These are phyloP conservation scores for Atherinomorus stipes DNA, from an alignment of 2,113 vertebrate species.

Conservation along the genomic window DNA sequence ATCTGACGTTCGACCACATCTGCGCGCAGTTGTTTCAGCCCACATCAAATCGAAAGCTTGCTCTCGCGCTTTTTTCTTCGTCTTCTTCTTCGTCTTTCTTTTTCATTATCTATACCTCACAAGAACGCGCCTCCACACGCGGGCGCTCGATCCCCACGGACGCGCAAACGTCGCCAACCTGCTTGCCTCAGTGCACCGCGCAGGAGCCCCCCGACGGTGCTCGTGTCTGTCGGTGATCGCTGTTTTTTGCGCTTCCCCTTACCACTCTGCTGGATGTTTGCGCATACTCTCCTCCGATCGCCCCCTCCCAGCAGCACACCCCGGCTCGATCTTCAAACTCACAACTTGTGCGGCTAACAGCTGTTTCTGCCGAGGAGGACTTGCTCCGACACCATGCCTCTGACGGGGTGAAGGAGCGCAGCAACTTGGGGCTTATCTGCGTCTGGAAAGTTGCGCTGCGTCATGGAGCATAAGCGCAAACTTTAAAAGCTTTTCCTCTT, in stretches of 20 bases:
- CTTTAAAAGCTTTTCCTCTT: conserved; percentile 48
- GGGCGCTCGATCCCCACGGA: conserved; percentile 41
- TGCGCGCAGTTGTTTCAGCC: conserved; percentile 42
- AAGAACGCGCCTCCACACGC: conserved; percentile 20
- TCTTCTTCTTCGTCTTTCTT: not conserved
- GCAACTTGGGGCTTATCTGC: conserved; percentile 8
- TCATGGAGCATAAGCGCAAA: conserved; percentile 61
- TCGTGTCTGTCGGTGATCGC: conserved; percentile 31
- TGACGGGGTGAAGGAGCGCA: not conserved
- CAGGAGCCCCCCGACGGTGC: conserved; percentile 49
- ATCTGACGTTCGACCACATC: conserved; percentile 31
- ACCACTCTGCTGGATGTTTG: conserved; percentile 62
- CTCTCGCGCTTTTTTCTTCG: not conserved
- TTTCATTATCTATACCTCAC: conserved; percentile 26
- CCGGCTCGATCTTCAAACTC: not conserved
- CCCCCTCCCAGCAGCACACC: not conserved
- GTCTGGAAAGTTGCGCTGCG: conserved; percentile 67
- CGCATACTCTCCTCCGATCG: conserved; percentile 46
- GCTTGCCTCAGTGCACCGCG: conserved; percentile 35
- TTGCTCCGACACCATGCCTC: conserved; percentile 12
- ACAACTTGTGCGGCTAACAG: conserved; percentile 26
- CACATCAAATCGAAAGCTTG: conserved; percentile 7
- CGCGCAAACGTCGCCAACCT: conserved; percentile 62
- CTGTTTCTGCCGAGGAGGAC: not conserved
- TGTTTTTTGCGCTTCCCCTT: conserved; percentile 10